phyloP scores from a whole-genome alignment of 1,140 invertebrate genomes.

The Pomacea maculata region DNA sequence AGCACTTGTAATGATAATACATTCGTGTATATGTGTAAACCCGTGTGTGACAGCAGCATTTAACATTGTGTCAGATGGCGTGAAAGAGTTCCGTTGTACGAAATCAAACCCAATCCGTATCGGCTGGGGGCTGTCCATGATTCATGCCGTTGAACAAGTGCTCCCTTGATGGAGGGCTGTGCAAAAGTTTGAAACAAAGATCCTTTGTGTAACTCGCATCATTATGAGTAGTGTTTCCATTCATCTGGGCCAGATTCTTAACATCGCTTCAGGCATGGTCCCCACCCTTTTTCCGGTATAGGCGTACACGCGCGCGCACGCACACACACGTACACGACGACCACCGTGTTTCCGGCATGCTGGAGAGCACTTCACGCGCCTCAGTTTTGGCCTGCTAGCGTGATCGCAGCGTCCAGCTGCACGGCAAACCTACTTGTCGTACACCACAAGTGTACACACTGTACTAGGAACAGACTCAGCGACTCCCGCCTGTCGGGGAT shows the following conservation, averaged over 20 bases:
- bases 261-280: neutral
- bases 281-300: neutral
- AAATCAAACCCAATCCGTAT: no score
- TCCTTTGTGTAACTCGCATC: neutral
- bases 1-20: no score
- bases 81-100: no score
- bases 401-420: no score
- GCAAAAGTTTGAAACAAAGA: neutral
- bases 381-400: no score
- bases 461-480: no score
- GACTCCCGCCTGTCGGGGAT: no score
- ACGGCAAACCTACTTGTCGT: no score
- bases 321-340: conserved; percentile 5
- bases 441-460: no score
- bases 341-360: neutral
- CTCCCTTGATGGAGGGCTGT: no score
- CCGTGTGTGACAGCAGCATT: neutral
- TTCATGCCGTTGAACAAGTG: conserved; percentile 9
- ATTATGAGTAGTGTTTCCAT: neutral
- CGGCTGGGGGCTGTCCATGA: no score
- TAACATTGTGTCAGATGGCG: neutral
- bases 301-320: neutral
- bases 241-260: neutral
- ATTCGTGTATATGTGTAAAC: neutral
- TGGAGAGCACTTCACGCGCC: no score